Percentiles rank a stretch among this genome's conserved stretches.
phyloP scores from a whole-genome alignment of 2,888 invertebrate species.

The Willowsia nigromaculata region DNA sequence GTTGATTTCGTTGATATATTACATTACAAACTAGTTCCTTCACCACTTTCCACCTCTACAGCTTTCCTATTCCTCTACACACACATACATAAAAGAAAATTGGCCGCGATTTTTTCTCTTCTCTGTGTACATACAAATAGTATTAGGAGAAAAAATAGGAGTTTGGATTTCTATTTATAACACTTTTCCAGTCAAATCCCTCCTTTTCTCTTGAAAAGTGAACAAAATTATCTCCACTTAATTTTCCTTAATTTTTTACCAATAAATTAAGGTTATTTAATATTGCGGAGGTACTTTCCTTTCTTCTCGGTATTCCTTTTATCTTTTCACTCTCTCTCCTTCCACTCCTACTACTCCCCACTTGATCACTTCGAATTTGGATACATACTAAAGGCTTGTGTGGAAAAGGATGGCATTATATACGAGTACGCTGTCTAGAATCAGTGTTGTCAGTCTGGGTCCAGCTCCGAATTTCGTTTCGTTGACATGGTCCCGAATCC shows the following conservation, averaged over 20 bases:
- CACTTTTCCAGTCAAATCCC: not conserved
- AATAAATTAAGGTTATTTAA: not conserved
- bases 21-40: not conserved
- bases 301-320: too few species aligned
- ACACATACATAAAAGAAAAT: too few species aligned
- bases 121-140: too few species aligned
- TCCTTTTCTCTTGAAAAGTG: not conserved
- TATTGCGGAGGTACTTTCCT: not conserved
- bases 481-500: too few species aligned
- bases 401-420: not conserved
- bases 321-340: not conserved
- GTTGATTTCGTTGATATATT: not conserved
- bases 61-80: too few species aligned
- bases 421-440: not conserved
- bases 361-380: slow-evolving; percentile 12
- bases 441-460: not conserved
- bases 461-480: too few species aligned
- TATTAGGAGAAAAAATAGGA: not conserved
- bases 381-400: slow-evolving; percentile 4
- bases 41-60: not conserved
- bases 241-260: not conserved
- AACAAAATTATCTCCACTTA: not conserved
- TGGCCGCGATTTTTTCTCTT: not conserved
- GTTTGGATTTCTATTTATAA: not conserved
- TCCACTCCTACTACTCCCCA: not conserved